These are phyloP conservation scores for Fukomys damarensis DNA, from an alignment of 2,113 vertebrate species.

Conservation along the genomic window DNA sequence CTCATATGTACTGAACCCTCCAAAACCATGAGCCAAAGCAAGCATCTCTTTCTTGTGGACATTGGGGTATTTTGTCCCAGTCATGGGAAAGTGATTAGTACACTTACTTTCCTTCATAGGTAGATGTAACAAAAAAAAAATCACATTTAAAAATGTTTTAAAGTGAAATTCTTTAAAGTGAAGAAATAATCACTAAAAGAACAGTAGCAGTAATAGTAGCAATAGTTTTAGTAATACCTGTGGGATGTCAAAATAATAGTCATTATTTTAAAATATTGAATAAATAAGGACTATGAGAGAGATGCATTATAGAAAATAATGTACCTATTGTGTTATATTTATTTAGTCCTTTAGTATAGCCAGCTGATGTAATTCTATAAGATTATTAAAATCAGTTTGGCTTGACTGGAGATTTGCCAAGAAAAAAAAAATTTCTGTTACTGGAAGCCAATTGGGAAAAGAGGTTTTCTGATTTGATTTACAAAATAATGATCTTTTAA, in stretches of 20 bases:
- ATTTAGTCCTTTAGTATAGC: neutral
- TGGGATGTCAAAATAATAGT: neutral
- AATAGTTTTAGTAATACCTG: neutral
- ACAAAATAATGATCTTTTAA: neutral
- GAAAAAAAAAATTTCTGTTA: neutral
- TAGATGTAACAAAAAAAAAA: neutral
- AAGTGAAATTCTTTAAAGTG: neutral
- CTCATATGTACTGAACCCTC: neutral
- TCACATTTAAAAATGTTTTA: neutral
- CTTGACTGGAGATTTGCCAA: neutral
- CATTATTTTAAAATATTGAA: neutral
- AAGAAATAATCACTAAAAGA: neutral
- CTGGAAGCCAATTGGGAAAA: neutral
- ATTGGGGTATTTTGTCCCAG: neutral
- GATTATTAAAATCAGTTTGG: constrained; percentile 1
- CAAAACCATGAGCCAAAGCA: neutral
- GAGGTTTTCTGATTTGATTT: neutral
- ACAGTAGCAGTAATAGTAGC: neutral
- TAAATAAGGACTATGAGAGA: neutral
- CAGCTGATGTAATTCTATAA: neutral
- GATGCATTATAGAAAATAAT: neutral
- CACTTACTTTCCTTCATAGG: neutral
- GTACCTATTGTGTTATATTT: neutral
- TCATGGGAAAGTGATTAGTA: neutral
- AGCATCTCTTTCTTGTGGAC: neutral